Base-by-base conservation (phyloP, 1,140 invertebrate species). In the Cydia amplana region DNA sequence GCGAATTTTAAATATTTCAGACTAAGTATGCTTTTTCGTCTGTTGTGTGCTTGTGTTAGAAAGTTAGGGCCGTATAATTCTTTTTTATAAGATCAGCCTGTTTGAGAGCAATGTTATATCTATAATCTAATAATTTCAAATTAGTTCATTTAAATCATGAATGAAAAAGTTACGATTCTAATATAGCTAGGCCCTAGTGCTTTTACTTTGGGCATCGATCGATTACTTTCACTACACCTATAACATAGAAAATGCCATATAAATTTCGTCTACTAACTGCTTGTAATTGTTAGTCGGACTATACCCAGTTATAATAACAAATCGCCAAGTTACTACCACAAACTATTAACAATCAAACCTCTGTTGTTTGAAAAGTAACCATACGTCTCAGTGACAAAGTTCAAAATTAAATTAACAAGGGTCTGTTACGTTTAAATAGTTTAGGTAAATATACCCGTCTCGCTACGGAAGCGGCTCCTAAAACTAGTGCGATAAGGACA, bases 231-330 rank as follows among this genome's bases (percentile, higher is more conserved):
- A 23, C 16, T 60, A 60, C 10, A 60, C n/a, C 49, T 51, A 51
- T 60, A 60, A 60, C 20, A 60, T 23, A 2, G 18, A 60, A 60
- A 60, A 1, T n/a, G 0, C 20, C 55, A 60, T 23, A 20, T 60
- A 60, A 60, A 60, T 60, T 60, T 60, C 20, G 16, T 23, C 10
- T 9, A 16, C 4, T 60, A 60, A 60, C 55, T 60, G 10, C 55
- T 60, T 60, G 55, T 60, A 60, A 60, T 60, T 60, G 55, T 20
- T 60, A 60, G 18, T 60, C 55, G 55, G 55, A 60, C 55, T 60
- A 60, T 23, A 60, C 4, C n/a, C 55, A n/a, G 20, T 10, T 60
- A 60, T 60, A 60, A 60, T 60, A 60, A 10, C 18, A 60, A 60
- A 60, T 20, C 18, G 51, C 51, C 51, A 20, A 23, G 20, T 60